Conservation (phyloP, 2,888 invertebrate genomes). For the Eustalomyia histrio region DNA sequence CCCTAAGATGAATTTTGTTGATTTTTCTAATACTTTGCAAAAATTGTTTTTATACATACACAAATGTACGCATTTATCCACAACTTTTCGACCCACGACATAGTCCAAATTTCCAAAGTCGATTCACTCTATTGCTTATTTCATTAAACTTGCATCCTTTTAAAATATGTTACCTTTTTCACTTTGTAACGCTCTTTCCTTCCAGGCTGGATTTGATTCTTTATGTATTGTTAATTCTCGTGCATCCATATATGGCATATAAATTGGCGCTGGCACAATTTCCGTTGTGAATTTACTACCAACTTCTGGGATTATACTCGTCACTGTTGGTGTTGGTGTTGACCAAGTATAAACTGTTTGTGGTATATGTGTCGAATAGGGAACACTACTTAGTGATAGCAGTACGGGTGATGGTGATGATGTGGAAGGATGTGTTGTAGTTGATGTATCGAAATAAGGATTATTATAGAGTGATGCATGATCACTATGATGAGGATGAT, state of each 20-base stretch:
- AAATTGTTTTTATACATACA: too few species aligned
- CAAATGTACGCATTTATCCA: too few species aligned
- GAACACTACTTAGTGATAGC: conserved; percentile 24
- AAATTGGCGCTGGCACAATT: conserved; percentile 74
- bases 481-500: conserved; percentile 8
- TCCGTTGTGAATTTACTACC: conserved; percentile 62
- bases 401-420: conserved; percentile 32
- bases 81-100: too few species aligned
- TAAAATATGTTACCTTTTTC: conserved; percentile 81
- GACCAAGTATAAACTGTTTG: conserved; percentile 76
- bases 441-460: conserved; percentile 48
- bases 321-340: conserved; percentile 56
- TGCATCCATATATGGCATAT: conserved; percentile 69
- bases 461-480: conserved; percentile 57
- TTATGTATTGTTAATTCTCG: conserved; percentile 73
- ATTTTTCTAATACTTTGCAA: too few species aligned
- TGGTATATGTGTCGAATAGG: conserved; percentile 70
- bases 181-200: conserved; percentile 82
- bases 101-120: too few species aligned
- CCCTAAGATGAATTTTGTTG: too few species aligned
- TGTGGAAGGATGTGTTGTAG: not conserved
- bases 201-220: conserved; percentile 80
- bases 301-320: conserved; percentile 31
- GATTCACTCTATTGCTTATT: too few species aligned
- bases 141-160: too few species aligned